A percentile compares a stretch with the other conserved stretches of the same genome.
Evolutionary conservation across 64 coral and sea anemone species (phyloP).

Genomic region (Montipora cactus): DNA sequence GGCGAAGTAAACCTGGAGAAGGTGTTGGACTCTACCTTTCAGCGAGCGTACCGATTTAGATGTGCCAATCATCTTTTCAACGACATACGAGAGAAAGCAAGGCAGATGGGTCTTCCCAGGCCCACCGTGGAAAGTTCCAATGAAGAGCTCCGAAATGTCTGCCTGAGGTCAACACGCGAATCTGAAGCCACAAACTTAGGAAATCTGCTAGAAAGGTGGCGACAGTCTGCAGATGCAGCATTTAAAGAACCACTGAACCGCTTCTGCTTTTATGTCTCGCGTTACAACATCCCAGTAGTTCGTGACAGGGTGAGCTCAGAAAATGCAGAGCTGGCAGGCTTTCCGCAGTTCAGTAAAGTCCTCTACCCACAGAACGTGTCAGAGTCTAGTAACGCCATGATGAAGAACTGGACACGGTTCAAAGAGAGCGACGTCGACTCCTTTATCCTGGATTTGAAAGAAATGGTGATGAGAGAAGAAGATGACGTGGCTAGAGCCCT

Average conservation of each 20-base stretch:
- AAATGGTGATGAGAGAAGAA: neutral
- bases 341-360: slow-evolving; percentile 13
- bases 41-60: slow-evolving; percentile 37
- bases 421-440: slow-evolving; percentile 20
- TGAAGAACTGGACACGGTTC: slow-evolving; percentile 62
- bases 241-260: slow-evolving; percentile 18
- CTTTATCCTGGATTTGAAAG: slow-evolving; percentile 8
- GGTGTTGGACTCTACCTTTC: slow-evolving; percentile 12
- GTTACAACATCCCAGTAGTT: slow-evolving; percentile 8
- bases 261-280: neutral
- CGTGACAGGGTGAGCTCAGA: neutral
- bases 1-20: slow-evolving; percentile 5
- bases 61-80: slow-evolving; percentile 13
- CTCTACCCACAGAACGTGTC: slow-evolving; percentile 38
- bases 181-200: neutral
- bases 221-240: neutral
- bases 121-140: slow-evolving; percentile 23
- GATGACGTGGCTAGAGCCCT: neutral
- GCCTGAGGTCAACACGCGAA: neutral
- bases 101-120: slow-evolving; percentile 4
- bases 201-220: neutral
- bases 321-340: slow-evolving; percentile 26
- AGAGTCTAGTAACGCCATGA: slow-evolving; percentile 43
- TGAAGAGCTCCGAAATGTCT: slow-evolving; percentile 17
- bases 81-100: slow-evolving; percentile 6